Percentiles rank a stretch among this genome's conserved stretches.
phyloP scores from a whole-genome alignment of 2,113 vertebrate genomes.

The Epinephelus moara region DNA sequence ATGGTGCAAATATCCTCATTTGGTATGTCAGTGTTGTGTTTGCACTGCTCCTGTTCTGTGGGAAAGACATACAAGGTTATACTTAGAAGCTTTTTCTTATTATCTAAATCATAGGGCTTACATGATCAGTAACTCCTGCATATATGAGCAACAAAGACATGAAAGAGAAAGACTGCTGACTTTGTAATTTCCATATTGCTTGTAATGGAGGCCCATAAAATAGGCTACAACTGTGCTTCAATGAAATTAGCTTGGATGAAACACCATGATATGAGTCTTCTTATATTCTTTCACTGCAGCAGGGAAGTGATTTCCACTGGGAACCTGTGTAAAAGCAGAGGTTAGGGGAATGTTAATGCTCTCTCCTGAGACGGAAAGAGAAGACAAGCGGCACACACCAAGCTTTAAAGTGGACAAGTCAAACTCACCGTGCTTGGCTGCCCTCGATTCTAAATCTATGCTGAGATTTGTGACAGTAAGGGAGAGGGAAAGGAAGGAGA shows the following conservation, averaged over 20 bases:
- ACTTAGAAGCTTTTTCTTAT: too few relatives aligned
- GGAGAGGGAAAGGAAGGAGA: neutral
- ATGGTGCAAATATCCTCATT: too few relatives aligned
- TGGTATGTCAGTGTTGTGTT: too few relatives aligned
- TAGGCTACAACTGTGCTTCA: neutral
- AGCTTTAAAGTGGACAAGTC: slow-evolving; percentile 46
- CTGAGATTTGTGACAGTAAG: slow-evolving; percentile 50
- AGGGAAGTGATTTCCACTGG: neutral
- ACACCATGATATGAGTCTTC: neutral
- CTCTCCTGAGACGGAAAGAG: slow-evolving; percentile 21
- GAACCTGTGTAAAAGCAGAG: neutral
- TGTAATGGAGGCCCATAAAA: neutral
- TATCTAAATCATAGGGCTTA: neutral
- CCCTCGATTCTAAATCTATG: slow-evolving; percentile 28
- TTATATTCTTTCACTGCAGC: neutral
- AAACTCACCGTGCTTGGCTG: slow-evolving; percentile 31
- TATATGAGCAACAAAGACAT: neutral
- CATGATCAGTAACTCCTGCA: neutral
- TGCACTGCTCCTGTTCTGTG: too few relatives aligned
- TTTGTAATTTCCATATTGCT: slow-evolving; percentile 1
- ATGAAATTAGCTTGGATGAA: neutral
- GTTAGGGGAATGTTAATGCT: slow-evolving; percentile 18
- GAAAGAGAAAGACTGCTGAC: neutral
- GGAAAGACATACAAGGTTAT: too few relatives aligned
- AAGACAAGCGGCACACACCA: slow-evolving; percentile 31